Evolutionary conservation across 2,797 vertebrate species (phyloP).

Genomic region (Gallinago solitaria): DNA sequence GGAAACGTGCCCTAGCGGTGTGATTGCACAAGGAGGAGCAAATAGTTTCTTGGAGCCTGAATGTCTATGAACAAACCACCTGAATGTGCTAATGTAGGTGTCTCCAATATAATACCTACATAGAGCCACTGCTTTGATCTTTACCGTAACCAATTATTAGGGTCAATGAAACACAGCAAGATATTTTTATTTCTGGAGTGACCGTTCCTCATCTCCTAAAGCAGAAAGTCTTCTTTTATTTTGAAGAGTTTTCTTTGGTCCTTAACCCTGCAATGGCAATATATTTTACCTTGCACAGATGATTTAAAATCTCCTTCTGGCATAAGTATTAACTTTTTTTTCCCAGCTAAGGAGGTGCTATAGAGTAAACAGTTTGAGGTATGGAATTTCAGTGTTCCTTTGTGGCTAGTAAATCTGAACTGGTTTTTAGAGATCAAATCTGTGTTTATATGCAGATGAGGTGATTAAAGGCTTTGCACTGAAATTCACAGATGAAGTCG

Average conservation of each 20-base stretch:
- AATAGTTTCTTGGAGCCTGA: conserved; percentile 1
- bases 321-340: background rate
- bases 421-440: background rate
- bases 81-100: background rate
- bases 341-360: background rate
- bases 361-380: background rate
- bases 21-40: background rate
- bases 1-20: background rate
- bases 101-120: background rate
- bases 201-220: background rate
- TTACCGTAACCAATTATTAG: background rate
- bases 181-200: background rate
- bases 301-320: background rate
- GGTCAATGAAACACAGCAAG: background rate
- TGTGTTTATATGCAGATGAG: background rate
- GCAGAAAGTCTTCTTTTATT: background rate
- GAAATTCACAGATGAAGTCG: background rate
- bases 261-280: background rate
- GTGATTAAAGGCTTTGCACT: background rate
- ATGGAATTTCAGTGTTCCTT: background rate
- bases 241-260: background rate
- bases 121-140: background rate
- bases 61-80: background rate
- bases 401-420: background rate
- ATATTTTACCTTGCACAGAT: background rate